phyloP scores from a whole-genome alignment of 2,888 invertebrate genomes.

The Agrotis ipsilon region DNA sequence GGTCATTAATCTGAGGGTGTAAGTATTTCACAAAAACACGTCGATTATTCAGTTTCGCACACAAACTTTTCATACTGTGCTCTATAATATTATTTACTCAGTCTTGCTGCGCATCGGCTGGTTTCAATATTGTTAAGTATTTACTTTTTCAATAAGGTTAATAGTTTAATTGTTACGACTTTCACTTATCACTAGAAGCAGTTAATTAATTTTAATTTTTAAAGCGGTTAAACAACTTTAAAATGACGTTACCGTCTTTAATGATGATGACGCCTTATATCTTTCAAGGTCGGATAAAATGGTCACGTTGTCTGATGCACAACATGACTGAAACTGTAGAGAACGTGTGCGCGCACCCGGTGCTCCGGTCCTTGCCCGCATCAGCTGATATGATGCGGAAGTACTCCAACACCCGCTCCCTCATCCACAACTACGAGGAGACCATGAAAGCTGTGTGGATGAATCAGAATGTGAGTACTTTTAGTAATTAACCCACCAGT shows the following conservation, averaged over 20 bases:
- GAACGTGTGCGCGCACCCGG: constrained; percentile 94
- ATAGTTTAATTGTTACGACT: too few species aligned
- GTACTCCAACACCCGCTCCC: constrained; percentile 94
- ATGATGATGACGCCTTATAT: not conserved
- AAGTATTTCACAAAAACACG: too few species aligned
- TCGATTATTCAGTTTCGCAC: too few species aligned
- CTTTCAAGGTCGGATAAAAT: constrained; percentile 93
- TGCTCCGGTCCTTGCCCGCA: constrained; percentile 93
- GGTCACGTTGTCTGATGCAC: constrained; percentile 95
- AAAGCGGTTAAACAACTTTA: too few species aligned
- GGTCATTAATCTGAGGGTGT: too few species aligned
- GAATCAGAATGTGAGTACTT: constrained; percentile 93
- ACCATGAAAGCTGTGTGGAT: constrained; percentile 96
- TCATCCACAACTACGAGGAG: constrained; percentile 94
- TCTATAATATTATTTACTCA: too few species aligned
- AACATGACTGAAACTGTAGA: constrained; percentile 96
- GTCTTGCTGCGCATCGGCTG: too few species aligned
- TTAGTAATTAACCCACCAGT: not conserved
- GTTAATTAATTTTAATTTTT: too few species aligned
- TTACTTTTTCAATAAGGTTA: too few species aligned
- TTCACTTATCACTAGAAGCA: too few species aligned
- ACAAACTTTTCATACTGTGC: too few species aligned
- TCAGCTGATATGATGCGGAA: constrained; percentile 94
- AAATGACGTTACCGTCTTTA: not conserved
- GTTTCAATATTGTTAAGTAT: too few species aligned